Evolutionary conservation across 2,888 invertebrate genomes (phyloP), one percentile per base, ranked within the genome.

Genomic region (Ischnura elegans): DNA sequence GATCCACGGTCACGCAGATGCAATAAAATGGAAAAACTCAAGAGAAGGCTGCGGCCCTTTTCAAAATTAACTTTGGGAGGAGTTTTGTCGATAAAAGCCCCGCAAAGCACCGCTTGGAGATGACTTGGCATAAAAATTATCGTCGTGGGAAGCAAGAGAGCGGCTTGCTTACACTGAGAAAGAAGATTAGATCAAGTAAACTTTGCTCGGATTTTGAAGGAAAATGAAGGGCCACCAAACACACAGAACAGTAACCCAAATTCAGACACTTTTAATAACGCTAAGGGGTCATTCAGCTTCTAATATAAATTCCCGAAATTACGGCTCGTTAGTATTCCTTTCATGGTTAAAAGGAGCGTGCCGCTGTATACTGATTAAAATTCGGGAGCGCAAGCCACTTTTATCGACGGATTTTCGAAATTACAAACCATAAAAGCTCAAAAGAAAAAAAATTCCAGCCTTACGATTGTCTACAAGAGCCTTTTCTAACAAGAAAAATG

Each of bases 51-150:
- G 42, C 87, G 55, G n/a, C 87, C 42, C 36, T 19, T 55, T 76
- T 87, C 46, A 87, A 90, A n/a, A 90, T 90, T 90, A 90, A 90
- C 90, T 90, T 61, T 66, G 76, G 76, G 55, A 36, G 43, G 90
- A 61, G 90, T 51, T 87, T 47, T 42, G 16, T 51, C 76, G 76
- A 76, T 76, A 76, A 76, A 76, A 36, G 76, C 36, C 36, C 61
- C 61, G 61, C 43, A 42, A 55, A 43, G 29, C 90, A 43, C 55
- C 25, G 55, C 61, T 25, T n/a, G 86, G 86, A 86, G 86, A 86
- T 90, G 55, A 90, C 61, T 43, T 61, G n/a, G 90, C 55, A 61
- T 55, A 42, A 51, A 25, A 90, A 66, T 90, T 90, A 90, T 66
- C 90, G 43, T 43, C 61, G 90, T 55, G 76, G 76, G 76, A 29